Evolutionary conservation across 2,888 invertebrate species (phyloP).

Genomic region (Endotricha flammealis): DNA sequence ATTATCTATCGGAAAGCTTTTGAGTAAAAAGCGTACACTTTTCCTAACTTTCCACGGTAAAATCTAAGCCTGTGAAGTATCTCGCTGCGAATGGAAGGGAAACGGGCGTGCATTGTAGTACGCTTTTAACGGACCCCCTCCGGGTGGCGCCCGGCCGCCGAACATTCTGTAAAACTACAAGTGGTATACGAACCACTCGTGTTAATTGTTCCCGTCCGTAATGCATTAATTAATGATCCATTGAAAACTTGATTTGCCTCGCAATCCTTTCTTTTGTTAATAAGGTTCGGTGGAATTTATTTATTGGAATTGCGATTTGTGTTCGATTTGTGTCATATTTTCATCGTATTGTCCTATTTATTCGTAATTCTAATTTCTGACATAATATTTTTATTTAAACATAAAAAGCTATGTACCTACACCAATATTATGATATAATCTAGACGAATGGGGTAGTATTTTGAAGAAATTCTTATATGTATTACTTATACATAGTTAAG

Average conservation of each 20-base stretch:
- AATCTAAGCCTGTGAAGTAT: slow-evolving; percentile 17
- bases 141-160: slow-evolving; percentile 14
- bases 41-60: neutral
- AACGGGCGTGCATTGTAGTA: slow-evolving; percentile 31
- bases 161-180: slow-evolving; percentile 29
- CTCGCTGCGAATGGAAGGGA: slow-evolving; percentile 26
- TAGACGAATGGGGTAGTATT: no score
- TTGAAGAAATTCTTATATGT: no score
- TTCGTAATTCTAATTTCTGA: no score
- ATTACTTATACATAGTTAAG: no score
- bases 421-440: no score
- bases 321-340: no score
- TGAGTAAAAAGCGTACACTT: neutral
- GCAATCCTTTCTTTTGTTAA: no score
- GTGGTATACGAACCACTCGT: slow-evolving; percentile 21
- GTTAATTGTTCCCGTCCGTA: slow-evolving; percentile 25
- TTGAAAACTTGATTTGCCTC: neutral
- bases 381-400: no score
- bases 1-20: neutral
- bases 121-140: slow-evolving; percentile 33
- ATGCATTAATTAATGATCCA: slow-evolving; percentile 17
- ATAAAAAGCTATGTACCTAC: no score
- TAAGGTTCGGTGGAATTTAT: no score
- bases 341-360: no score
- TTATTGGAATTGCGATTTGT: no score